Conservation (phyloP, 35 echinoderm and acorn worm species). For the Eucidaris tribuloides region DNA sequence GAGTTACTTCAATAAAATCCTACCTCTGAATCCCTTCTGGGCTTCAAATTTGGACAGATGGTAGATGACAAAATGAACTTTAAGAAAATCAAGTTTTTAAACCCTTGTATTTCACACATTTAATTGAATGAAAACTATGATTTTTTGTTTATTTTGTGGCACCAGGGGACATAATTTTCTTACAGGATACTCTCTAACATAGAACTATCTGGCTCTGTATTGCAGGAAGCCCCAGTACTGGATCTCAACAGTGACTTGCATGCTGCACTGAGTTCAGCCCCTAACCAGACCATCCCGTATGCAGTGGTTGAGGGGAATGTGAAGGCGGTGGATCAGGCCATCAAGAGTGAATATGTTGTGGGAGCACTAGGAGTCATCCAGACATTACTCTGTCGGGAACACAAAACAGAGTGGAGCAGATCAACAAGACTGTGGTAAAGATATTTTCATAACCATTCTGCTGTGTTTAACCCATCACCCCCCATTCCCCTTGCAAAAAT, state of each 20-base stretch:
- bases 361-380: conserved; percentile 82
- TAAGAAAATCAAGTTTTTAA: neutral
- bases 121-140: neutral
- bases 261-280: conserved; percentile 46
- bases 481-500: neutral
- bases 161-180: neutral
- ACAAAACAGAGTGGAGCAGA: conserved; percentile 95
- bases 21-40: neutral
- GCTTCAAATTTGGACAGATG: neutral
- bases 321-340: conserved; percentile 27
- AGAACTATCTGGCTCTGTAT: neutral
- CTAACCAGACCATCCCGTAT: conserved; percentile 77
- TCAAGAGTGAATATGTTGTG: conserved; percentile 74
- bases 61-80: neutral
- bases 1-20: too few species aligned
- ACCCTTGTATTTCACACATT: neutral
- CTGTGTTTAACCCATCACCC: neutral
- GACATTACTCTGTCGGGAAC: conserved; percentile 76
- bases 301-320: conserved; percentile 86
- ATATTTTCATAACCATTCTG: neutral
- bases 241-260: conserved; percentile 59
- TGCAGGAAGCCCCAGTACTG: conserved; percentile 79
- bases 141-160: neutral
- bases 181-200: neutral
- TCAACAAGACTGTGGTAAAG: conserved; percentile 86